Base-by-base conservation (phyloP, 2,113 vertebrate species). In the Ameiurus melas region DNA sequence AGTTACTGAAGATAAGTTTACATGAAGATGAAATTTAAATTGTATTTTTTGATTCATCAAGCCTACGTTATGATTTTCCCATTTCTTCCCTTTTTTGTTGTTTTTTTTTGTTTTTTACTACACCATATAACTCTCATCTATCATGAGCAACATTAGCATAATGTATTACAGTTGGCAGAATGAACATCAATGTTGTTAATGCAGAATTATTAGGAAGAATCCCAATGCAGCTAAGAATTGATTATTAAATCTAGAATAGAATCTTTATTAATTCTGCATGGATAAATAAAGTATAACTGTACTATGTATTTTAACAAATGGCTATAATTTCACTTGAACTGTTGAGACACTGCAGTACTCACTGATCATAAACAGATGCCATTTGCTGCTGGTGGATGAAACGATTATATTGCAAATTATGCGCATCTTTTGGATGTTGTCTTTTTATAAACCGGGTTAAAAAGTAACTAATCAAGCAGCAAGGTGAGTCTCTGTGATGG, bases 301-400 rank as follows among this genome's bases (percentile, higher is more conserved):
- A 27, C 13, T 58, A 19, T 16, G 47, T 75, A 43, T 85, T 85
- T 5, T 60, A 58, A 78, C 10, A 47, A 62, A 77, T 1, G 1
- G n/a, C 47, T 85, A 33, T 36, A 85, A 39, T 58, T 33, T 85
- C 30, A 75, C 16, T 86, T n/a, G 22, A 47, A 60, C 53, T 60
- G 33, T 25, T 19, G 14, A 85, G 13, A 4, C 30, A 25, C 25
- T 43, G 71, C 39, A 66, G n/a, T 51, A 27, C 8, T 73, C 19
- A 73, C 33, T 22, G 33, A 64, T 27, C 53, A 60, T 85, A 33
- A 22, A 13, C 22, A 57, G 64, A 85, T 85, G 70, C 19, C 25
- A 43, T 60, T 62, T 86, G 36, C 22, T 47, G 2, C 20, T 60
- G 53, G 36, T 77, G 53, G 70, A 77, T 30, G 43, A 73, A 73